Evolutionary conservation across 2,888 invertebrate species (phyloP), one percentile per base, ranked within the genome.

Genomic region (Megaustenia siamemsis): DNA sequence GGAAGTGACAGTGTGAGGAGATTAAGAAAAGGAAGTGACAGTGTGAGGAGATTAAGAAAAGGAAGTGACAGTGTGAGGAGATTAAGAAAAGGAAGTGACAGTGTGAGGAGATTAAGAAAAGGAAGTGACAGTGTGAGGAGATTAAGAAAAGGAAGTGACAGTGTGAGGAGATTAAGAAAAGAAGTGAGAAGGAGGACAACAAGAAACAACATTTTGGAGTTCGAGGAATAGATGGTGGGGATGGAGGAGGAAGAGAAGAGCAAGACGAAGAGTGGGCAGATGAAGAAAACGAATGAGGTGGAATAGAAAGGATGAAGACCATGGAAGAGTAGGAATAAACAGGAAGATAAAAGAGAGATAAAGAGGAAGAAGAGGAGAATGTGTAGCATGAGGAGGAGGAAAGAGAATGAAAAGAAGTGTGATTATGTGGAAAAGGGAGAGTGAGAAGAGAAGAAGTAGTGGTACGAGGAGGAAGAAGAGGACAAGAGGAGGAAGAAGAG

Each of bases 391-490:
- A 49, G 18, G 21, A 68, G 45, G 49, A 78, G 40, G 38, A 66
- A n/a, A 35, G 49, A 38, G 73, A 60, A 60, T 28, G 28, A 43
- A 32, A 45, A 56, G 45, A 28, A 76, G 32, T 32, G 49, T 32
- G 45, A 81, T 12, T 53, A 76, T 43, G 49, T 76, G 60, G 53
- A 63, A 56, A 12, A 28, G 68, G 53, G 43, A 60, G 53, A 43
- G 56, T 45, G 56, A 63, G 21, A 68, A 38, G 49, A 53, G 40
- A 56, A 69, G 71, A 38, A 32, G n/a, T 38, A 53, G 63, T 53
- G 43, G 32, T 24, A 32, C 38, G 24, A 35, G 38, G 68, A 43
- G n/a, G 32, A 49, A 56, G 40, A 49, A 68, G 77, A 49, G 40
- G 49, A 83, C 8, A 40, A 38, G 40, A 73, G 24, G 12, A 40